Evolutionary conservation across 2,797 vertebrate genomes (phyloP), one percentile per base, ranked within the genome.

Genomic region (Myotis vivesi): DNA sequence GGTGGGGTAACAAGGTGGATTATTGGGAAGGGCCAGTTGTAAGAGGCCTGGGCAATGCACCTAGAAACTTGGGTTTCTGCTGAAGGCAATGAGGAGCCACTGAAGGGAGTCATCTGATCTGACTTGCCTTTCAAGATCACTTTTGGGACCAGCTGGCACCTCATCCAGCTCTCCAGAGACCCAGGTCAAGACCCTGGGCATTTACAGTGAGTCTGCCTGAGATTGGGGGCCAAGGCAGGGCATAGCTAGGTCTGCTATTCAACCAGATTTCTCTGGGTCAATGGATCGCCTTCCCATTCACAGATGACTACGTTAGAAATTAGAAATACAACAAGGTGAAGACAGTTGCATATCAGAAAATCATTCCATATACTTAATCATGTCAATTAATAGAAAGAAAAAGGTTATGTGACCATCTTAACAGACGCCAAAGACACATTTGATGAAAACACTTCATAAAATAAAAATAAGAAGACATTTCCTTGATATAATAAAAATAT

Each of bases 391-490:
- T 30, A 96, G 91, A 87, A 41, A 83, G 59, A 41, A 81, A 92
- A 80, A 90, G 28, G 59, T 93, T 77, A 49, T 2, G 17, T 36
- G 89, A 76, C 55, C 7, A 36, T 80, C 84, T 80, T 94, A 84
- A 88, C 55, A 28, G 49, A 93, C 20, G 79, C 23, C 11, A 33
- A 69, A 97, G 73, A 96, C 49, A 53, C 66, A 62, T 36, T 88
- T 41, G 59, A 57, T 80, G 55, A 89, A 89, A 96, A 87, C 36
- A 7, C 82, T 81, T 71, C 59, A 36, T 44, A 69, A 93, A 95
- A 92, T 87, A 87, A 85, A 94, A 94, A 86, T 38, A 87, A 89
- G 72, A 83, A 33, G 90, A 96, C 38, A 69, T 84, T 91, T 87
- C 49, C 79, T 89, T 73, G 59, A 87, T 82, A 81, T 46, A 44